These are phyloP conservation scores for Zoanthus gigantus DNA, from an alignment of 92 coral and sea anemone genomes.

Conservation along the genomic window DNA sequence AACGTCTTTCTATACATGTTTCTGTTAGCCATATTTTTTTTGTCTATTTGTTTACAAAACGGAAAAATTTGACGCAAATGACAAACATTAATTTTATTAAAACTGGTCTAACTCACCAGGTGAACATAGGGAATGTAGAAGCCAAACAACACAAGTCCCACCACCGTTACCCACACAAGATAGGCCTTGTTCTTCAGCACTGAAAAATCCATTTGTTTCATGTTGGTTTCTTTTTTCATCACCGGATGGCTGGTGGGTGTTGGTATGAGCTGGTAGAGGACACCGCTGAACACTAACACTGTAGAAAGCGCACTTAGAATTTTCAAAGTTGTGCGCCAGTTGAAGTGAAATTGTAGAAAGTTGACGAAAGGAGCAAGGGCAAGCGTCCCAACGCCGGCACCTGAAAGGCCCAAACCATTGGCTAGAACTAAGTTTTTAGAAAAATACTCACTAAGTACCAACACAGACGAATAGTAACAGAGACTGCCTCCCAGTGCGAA, in stretches of 20 bases:
- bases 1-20: no score
- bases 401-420: conserved; percentile 88
- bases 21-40: no score
- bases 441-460: conserved; percentile 76
- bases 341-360: conserved; percentile 66
- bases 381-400: conserved; percentile 92
- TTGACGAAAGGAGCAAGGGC: conserved; percentile 81
- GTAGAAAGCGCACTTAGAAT: conserved; percentile 75
- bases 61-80: not conserved
- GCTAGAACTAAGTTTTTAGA: conserved; percentile 78
- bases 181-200: conserved; percentile 86
- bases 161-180: conserved; percentile 70
- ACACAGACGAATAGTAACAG: conserved; percentile 77
- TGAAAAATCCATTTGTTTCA: conserved; percentile 54
- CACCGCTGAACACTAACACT: conserved; percentile 65
- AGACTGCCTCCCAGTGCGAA: conserved; percentile 78
- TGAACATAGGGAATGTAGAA: conserved; percentile 92
- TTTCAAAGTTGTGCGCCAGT: conserved; percentile 84
- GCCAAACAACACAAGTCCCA: conserved; percentile 82
- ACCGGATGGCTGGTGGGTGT: conserved; percentile 58
- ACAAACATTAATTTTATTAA: not conserved
- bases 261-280: conserved; percentile 70
- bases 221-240: conserved; percentile 18
- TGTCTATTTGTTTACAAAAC: no score
- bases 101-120: conserved; percentile 66